Evolutionary conservation across 92 coral and sea anemone species (phyloP).

Genomic region (Blastomussa wellsi): DNA sequence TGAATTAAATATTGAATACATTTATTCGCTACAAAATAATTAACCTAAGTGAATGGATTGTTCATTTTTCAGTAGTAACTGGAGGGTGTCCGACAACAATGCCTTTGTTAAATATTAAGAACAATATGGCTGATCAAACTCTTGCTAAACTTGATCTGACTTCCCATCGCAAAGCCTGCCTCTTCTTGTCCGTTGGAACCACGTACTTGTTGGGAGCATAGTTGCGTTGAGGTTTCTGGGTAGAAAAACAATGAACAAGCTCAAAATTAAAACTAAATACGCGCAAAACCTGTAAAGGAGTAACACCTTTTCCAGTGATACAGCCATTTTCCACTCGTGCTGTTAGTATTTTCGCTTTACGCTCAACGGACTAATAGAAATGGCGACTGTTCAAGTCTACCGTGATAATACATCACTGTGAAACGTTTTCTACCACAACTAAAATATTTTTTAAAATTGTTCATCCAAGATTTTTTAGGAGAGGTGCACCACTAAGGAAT

Average conservation of each 20-base stretch:
- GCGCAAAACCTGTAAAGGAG: background rate
- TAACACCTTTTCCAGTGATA: background rate
- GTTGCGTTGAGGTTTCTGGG: constrained; percentile 79
- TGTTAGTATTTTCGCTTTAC: too few species aligned
- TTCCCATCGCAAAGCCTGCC: constrained; percentile 96
- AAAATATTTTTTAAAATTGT: too few species aligned
- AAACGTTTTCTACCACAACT: too few species aligned
- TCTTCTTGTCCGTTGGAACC: constrained; percentile 93
- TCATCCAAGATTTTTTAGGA: too few species aligned
- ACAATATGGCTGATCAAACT: constrained; percentile 30
- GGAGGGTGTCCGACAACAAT: background rate
- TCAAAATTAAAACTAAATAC: background rate
- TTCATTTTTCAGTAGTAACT: background rate
- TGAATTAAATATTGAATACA: background rate
- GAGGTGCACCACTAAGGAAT: too few species aligned
- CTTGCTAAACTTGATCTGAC: constrained; percentile 86
- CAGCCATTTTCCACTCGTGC: too few species aligned
- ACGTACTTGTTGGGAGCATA: constrained; percentile 91
- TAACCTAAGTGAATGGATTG: background rate
- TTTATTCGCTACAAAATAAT: background rate
- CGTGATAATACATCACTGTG: too few species aligned
- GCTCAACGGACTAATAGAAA: too few species aligned
- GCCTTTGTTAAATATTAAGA: background rate
- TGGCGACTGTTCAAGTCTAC: too few species aligned
- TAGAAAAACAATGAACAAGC: background rate